These are phyloP conservation scores for Scomber japonicus DNA, from an alignment of 2,113 vertebrate species.

Conservation along the genomic window DNA sequence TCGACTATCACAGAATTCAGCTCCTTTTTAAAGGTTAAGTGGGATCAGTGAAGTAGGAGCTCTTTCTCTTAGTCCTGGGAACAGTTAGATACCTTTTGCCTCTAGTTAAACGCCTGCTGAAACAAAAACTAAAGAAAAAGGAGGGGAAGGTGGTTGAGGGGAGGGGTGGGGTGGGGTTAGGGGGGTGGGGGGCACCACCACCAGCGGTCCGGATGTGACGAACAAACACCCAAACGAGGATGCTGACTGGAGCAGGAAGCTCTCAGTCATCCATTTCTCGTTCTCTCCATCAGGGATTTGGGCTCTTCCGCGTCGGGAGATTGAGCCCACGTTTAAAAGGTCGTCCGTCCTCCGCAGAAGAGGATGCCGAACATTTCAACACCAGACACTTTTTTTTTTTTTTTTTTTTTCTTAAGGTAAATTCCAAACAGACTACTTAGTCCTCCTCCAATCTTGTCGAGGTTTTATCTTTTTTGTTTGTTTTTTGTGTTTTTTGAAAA, in stretches of 20 bases:
- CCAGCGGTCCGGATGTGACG: constrained; percentile 12
- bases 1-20: constrained; percentile 27
- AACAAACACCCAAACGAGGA: constrained; percentile 1
- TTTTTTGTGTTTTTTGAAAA: not conserved
- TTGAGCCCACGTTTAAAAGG: not conserved
- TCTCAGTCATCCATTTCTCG: not conserved
- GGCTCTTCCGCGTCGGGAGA: not conserved
- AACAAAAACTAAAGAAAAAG: not conserved
- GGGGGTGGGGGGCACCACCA: not conserved
- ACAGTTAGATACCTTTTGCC: constrained; percentile 1
- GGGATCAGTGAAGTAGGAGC: constrained; percentile 4
- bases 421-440: constrained; percentile 13
- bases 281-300: not conserved
- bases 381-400: constrained; percentile 40
- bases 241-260: constrained; percentile 24
- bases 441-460: not conserved
- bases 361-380: constrained; percentile 13
- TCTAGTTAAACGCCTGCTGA: constrained; percentile 54
- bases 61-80: constrained; percentile 23
- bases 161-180: too few relatives aligned
- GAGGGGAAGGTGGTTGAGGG: too few relatives aligned
- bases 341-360: too few relatives aligned
- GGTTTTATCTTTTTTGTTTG: constrained; percentile 36
- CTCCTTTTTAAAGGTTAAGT: constrained; percentile 2
- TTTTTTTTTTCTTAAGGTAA: constrained; percentile 18